Evolutionary conservation across 1,140 invertebrate genomes (phyloP).

Genomic region (Pogonus chalceus): DNA sequence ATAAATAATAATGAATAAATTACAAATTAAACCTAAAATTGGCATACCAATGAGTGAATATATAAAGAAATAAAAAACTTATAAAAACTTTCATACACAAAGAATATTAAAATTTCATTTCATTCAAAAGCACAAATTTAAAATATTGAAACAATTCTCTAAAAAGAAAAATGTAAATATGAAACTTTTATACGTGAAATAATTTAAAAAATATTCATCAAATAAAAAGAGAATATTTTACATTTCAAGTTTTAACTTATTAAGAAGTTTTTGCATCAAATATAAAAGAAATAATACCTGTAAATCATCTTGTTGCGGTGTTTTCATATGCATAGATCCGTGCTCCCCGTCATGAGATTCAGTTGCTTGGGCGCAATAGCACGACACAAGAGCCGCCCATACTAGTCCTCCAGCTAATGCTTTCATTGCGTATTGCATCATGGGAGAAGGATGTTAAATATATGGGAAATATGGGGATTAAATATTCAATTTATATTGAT

Average conservation of each 20-base stretch:
- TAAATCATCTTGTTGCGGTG: constrained; percentile 13
- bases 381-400: constrained; percentile 10
- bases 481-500: too few species aligned
- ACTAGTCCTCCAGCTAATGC: constrained; percentile 5
- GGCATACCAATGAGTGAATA: too few species aligned
- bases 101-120: too few species aligned
- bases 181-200: not conserved
- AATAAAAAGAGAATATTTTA: constrained; percentile 5
- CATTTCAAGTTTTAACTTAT: constrained; percentile 5
- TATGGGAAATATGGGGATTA: not conserved
- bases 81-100: too few species aligned
- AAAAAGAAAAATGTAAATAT: not conserved
- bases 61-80: too few species aligned
- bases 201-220: not conserved
- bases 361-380: constrained; percentile 8
- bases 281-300: constrained; percentile 14
- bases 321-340: constrained; percentile 13
- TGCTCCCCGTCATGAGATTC: constrained; percentile 11
- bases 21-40: too few species aligned
- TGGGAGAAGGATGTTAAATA: constrained; percentile 7
- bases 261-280: not conserved
- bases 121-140: constrained; percentile 15
- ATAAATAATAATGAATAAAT: too few species aligned
- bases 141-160: not conserved
- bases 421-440: constrained; percentile 12